Percentiles rank a stretch among this genome's conserved stretches.
phyloP scores from a whole-genome alignment of 64 coral and sea anemone genomes.

The Dendronephthya gigantea region DNA sequence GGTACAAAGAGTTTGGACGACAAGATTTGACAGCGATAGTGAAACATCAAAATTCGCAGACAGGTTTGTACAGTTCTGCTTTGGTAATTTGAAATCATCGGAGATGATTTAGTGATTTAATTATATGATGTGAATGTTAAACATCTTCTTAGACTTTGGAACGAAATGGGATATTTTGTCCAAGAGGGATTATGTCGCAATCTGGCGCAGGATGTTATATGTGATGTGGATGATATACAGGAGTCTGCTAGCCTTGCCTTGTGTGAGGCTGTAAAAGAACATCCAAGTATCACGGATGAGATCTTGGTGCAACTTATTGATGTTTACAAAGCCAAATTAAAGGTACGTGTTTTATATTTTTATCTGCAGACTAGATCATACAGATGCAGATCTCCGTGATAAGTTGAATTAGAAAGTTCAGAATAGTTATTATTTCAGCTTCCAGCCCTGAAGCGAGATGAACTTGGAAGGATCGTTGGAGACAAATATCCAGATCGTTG shows the following conservation, averaged over 20 bases:
- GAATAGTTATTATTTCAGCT: conserved; percentile 27
- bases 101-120: background rate
- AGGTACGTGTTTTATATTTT: conserved; percentile 38
- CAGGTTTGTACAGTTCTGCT: conserved; percentile 26
- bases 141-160: conserved; percentile 56
- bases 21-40: conserved; percentile 74
- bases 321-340: conserved; percentile 64
- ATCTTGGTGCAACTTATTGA: conserved; percentile 64
- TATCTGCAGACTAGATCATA: too few relatives aligned
- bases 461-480: conserved; percentile 31
- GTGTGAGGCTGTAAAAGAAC: conserved; percentile 46
- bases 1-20: conserved; percentile 66
- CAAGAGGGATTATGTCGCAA: conserved; percentile 53
- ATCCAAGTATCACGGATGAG: conserved; percentile 36
- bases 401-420: too few relatives aligned
- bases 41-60: conserved; percentile 68
- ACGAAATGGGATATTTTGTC: conserved; percentile 36
- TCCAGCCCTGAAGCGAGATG: conserved; percentile 10
- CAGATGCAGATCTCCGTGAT: too few relatives aligned
- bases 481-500: conserved; percentile 31
- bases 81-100: background rate
- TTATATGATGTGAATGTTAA: too few relatives aligned
- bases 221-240: conserved; percentile 64
- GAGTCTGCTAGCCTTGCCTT: conserved; percentile 43
- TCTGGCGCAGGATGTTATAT: conserved; percentile 65